Evolutionary conservation across 2,888 invertebrate species (phyloP).

Genomic region (Cataglyphis cursor): DNA sequence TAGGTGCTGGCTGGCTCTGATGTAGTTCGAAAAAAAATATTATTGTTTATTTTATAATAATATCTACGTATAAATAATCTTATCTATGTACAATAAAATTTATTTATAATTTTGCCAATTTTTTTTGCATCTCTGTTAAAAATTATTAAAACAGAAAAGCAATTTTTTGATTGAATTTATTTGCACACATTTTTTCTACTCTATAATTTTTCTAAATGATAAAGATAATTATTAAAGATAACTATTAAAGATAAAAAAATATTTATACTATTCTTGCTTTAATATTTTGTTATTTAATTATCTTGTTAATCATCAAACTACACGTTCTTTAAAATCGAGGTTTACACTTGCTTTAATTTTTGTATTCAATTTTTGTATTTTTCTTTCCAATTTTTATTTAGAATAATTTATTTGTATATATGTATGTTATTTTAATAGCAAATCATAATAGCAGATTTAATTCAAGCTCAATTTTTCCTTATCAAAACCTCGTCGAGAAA

Average conservation of each 20-base stretch:
- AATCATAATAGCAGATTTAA: no score
- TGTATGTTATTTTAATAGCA: no score
- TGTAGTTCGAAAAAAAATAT: not conserved
- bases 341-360: not conserved
- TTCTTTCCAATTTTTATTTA: no score
- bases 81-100: no score
- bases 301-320: not conserved
- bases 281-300: not conserved
- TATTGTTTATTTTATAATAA: not conserved
- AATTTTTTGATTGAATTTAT: not conserved
- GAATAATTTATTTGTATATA: no score
- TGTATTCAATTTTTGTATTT: not conserved
- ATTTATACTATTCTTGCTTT: not conserved
- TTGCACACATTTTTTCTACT: not conserved
- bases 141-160: not conserved
- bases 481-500: no score
- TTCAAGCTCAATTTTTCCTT: no score
- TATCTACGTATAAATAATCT: no score
- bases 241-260: not conserved
- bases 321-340: not conserved
- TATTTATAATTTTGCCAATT: not conserved
- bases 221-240: no score
- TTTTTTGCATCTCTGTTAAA: not conserved
- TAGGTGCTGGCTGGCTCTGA: not conserved
- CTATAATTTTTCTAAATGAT: not conserved